Evolutionary conservation across 2,797 vertebrate species (phyloP), one percentile per base, ranked within the genome.

Genomic region (Protosalanx chinensis): DNA sequence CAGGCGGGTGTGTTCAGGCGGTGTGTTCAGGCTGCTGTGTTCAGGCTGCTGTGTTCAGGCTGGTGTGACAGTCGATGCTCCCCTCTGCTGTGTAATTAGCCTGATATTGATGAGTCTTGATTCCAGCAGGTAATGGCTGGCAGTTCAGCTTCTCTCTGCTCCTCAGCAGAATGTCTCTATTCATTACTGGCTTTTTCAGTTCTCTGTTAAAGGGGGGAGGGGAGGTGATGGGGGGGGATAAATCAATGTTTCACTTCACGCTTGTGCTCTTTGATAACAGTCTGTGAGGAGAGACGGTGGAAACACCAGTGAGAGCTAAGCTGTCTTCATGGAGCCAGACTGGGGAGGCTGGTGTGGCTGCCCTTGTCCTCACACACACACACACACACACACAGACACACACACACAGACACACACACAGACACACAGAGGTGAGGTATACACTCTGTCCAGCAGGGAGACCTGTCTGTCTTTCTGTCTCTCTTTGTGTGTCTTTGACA

Each of bases 51-150:
- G 33, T 35, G 3, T 35, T 35, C 41, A 46, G 41, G 12, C 10
- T 89, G 89, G 85, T 80, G 83, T 81, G 78, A 68, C 68, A 85
- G 84, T 86, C 80, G 81, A 61, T 88, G 90, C 85, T 56, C 91
- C 91, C 92, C 91, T 91, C 90, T 86, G 89, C 90, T 92, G 90
- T 89, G 90, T 92, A 92, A 93, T 93, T 92, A 92, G 90, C 85
- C 86, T 89, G 88, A 91, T 91, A 90, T 90, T 92, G 91, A 93
- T 92, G 90, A 91, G 85, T 88, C 81, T 86, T 90, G 89, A 91
- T 90, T 91, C 88, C 90, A 88, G 88, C 89, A 93, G 92, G 90
- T 93, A 92, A 92, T 92, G 87, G 86, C 90, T 89, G 89, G 88
- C 90, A 81, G 72, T 87, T 91, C 87, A 79, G 86, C 84, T 88